These are phyloP conservation scores for Lasioglossum pauxillum DNA, from an alignment of 2,888 invertebrate genomes.

Conservation along the genomic window DNA sequence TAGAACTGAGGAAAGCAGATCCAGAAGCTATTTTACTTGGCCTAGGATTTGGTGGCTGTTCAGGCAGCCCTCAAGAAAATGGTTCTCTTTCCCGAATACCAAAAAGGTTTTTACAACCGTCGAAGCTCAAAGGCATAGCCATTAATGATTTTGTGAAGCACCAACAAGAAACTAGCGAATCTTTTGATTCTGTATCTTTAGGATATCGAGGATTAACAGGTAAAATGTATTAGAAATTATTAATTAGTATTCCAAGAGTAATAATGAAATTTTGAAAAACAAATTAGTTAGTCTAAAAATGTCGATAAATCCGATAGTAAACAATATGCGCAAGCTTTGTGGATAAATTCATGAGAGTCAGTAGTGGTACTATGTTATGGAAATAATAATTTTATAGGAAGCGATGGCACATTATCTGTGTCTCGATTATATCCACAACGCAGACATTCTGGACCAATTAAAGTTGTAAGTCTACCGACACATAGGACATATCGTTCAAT, in stretches of 20 bases:
- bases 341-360: slow-evolving; percentile 13
- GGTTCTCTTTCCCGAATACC: slow-evolving; percentile 91
- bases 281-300: slow-evolving; percentile 9
- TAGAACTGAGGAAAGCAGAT: slow-evolving; percentile 94
- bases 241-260: neutral
- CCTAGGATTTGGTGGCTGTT: slow-evolving; percentile 91
- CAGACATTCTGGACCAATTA: slow-evolving; percentile 82
- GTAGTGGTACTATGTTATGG: slow-evolving; percentile 49
- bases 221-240: slow-evolving; percentile 75
- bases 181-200: slow-evolving; percentile 91
- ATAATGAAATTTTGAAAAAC: slow-evolving; percentile 11
- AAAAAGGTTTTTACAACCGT: slow-evolving; percentile 92
- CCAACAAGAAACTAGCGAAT: slow-evolving; percentile 89
- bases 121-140: slow-evolving; percentile 91
- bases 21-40: slow-evolving; percentile 94
- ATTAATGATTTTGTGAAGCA: slow-evolving; percentile 91
- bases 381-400: slow-evolving; percentile 81
- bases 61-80: slow-evolving; percentile 87
- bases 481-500: slow-evolving; percentile 47
- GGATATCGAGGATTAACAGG: slow-evolving; percentile 92
- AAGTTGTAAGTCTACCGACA: slow-evolving; percentile 81
- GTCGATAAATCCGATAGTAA: neutral
- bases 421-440: slow-evolving; percentile 78
- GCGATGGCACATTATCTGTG: slow-evolving; percentile 80
- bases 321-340: slow-evolving; percentile 15